phyloP scores from a whole-genome alignment of 2,113 vertebrate species.

The Rostratula benghalensis region DNA sequence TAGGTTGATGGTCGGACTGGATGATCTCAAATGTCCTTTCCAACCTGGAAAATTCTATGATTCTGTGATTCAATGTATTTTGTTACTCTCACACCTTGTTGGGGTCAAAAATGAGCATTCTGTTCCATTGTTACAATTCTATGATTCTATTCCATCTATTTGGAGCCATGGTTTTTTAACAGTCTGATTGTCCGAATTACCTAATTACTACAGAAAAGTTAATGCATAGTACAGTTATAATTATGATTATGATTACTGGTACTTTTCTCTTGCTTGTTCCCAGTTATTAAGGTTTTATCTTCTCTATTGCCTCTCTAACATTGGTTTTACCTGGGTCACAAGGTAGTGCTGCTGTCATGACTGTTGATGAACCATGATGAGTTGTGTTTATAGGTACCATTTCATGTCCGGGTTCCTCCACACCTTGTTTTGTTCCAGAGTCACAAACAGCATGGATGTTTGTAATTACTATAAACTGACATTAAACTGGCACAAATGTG shows the following conservation, averaged over 20 bases:
- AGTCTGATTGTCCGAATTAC: neutral
- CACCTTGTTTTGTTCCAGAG: neutral
- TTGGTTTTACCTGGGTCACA: neutral
- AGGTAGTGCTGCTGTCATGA: neutral
- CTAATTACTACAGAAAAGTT: neutral
- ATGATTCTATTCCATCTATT: neutral
- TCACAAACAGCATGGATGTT: neutral
- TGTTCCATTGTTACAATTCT: too few relatives aligned
- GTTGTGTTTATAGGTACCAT: neutral
- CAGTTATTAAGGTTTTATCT: neutral
- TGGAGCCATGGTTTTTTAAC: neutral
- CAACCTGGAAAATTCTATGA: too few relatives aligned
- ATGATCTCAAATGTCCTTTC: too few relatives aligned
- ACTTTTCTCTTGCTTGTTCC: neutral
- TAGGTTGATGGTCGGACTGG: too few relatives aligned
- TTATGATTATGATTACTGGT: neutral
- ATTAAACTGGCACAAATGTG: neutral
- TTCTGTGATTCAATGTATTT: neutral
- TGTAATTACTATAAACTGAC: neutral
- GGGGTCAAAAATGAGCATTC: neutral
- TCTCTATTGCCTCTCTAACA: neutral
- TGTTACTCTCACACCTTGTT: neutral
- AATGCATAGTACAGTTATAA: neutral
- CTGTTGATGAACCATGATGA: accelerated
- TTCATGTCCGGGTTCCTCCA: neutral